Evolutionary conservation across 2,888 invertebrate genomes (phyloP).

Genomic region (Meghimatium bilineatum): DNA sequence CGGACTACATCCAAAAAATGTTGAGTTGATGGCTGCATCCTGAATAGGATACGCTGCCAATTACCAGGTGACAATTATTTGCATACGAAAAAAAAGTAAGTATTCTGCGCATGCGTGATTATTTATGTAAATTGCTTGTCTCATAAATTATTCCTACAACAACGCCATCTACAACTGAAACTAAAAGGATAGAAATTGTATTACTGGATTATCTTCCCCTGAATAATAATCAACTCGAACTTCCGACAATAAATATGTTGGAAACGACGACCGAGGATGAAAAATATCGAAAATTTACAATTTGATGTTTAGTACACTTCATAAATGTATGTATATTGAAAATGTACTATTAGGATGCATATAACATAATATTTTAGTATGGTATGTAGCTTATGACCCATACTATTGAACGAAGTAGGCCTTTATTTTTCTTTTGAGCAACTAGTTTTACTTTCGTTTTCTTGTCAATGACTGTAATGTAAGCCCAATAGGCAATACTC

Average conservation of each 20-base stretch:
- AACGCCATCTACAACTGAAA: slow-evolving; percentile 10
- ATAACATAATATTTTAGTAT: not conserved
- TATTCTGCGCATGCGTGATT: slow-evolving; percentile 3
- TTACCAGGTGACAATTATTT: too few species aligned
- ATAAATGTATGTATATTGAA: not conserved
- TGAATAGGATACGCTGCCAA: too few species aligned
- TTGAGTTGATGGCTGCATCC: too few species aligned
- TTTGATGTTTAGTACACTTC: not conserved
- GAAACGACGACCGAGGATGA: not conserved
- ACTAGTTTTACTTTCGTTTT: slow-evolving; percentile 8
- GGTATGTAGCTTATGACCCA: not conserved
- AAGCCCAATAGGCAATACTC: too few species aligned
- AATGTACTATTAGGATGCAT: not conserved
- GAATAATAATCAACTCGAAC: not conserved
- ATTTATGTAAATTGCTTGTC: not conserved
- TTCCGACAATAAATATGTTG: not conserved
- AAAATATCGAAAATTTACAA: not conserved
- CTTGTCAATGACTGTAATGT: too few species aligned
- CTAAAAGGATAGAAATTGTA: not conserved
- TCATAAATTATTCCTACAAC: not conserved
- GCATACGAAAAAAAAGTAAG: too few species aligned
- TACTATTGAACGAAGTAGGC: not conserved
- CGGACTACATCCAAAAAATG: too few species aligned
- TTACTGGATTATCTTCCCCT: not conserved
- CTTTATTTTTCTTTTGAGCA: not conserved